phyloP scores from a whole-genome alignment of 2,797 vertebrate genomes.

The Ciconia nigra region DNA sequence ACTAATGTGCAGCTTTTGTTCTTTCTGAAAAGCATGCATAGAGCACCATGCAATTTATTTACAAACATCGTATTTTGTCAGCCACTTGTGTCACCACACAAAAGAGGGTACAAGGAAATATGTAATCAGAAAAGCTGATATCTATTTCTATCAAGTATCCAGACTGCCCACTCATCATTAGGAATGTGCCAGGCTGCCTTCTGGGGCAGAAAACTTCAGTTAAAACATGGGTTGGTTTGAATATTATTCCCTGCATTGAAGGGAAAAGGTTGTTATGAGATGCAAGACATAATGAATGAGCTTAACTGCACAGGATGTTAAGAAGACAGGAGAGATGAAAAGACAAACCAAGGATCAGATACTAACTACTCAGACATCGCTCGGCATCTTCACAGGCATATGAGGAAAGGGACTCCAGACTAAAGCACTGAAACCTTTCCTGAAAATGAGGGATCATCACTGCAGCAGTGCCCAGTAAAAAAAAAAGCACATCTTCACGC shows the following conservation, averaged over 20 bases:
- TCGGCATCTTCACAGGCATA: not conserved
- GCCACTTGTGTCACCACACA: not conserved
- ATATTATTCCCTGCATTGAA: not conserved
- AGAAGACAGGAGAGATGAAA: not conserved
- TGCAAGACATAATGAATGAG: not conserved
- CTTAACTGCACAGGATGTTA: not conserved
- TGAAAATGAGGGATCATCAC: not conserved
- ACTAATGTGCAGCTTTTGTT: not conserved
- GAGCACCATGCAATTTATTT: not conserved
- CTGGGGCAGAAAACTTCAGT: not conserved
- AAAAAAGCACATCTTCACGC: not conserved
- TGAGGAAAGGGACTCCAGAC: not conserved
- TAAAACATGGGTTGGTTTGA: conserved; percentile 28
- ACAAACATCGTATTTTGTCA: not conserved
- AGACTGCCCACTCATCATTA: conserved; percentile 2
- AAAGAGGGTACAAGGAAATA: not conserved
- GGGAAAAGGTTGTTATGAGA: conserved; percentile 19
- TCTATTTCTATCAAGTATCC: not conserved
- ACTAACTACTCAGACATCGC: not conserved
- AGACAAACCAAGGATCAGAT: conserved; percentile 2
- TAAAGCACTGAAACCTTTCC: not conserved
- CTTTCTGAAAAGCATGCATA: not conserved
- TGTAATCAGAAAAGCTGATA: not conserved
- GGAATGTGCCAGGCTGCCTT: conserved; percentile 24
- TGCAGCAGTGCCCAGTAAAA: not conserved